Base-by-base conservation (phyloP, 2,797 vertebrate species). In the Xenentodon cancila region DNA sequence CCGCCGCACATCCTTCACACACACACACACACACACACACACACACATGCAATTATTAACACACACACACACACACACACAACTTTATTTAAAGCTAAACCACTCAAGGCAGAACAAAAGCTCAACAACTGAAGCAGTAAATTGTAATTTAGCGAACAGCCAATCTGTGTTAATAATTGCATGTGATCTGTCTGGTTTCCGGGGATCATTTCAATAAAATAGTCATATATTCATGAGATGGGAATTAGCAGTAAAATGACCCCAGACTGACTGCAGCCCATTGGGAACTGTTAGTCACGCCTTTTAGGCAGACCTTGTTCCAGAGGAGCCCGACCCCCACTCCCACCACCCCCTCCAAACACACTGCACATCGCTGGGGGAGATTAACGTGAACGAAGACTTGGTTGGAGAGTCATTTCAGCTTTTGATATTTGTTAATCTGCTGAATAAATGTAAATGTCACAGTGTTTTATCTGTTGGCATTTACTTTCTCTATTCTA, bases 1-100 rank as follows among this genome's bases (percentile, higher is more conserved):
- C 0, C 97, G 93, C 25, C 97, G 92, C 21, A 99, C 95, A 0
- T 98, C 97, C 97, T 99, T 48, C 19, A 44, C 15, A 12, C 43
- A 58, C 12, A 34, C 37, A 57, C 60, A 57, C 53, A 60, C 68
- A 73, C 53, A 74, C 60, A 63, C 49, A 62, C 48, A 54, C 49
- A 43, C 60, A 54, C 45, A 30, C 54, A 72, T 37, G 47, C 57
- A 40, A n/a, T n/a, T n/a, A n/a, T n/a, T n/a, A n/a, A 58, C 12
- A 34, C 37, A 57, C 60, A 57, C 53, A 60, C 68, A 73, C 53
- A 74, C 60, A 60, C 49, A 59, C 48, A 54, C 44, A 34, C 42
- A 21, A 3, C 34, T 48, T 13, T 5, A 68, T 64, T 64, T 57
- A 20, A 75, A 75, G 37, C 22, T 30, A 63, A 76, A 63, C n/a